Evolutionary conservation across 53 echinoderm and acorn worm genomes (phyloP), one percentile per base, ranked within the genome.

Genomic region (Crossaster papposus): DNA sequence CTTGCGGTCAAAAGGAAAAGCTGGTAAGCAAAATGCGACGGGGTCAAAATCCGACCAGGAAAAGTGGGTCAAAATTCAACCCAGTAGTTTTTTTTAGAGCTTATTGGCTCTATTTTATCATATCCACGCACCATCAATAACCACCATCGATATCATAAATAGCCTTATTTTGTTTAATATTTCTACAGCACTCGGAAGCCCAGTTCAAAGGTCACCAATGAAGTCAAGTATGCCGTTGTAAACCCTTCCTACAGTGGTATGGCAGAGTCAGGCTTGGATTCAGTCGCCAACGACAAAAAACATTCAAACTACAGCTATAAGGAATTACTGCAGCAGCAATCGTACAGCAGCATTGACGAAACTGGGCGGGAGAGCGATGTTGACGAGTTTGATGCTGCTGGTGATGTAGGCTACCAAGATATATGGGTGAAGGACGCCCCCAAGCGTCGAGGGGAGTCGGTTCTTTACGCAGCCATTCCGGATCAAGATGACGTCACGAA

Each of bases 401-500:
- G 36, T 20, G 75, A 1, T 5, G 36, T 64, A 6, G 58, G 1
- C 35, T 28, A 83, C 83, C 83, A 83, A 36, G 82, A 68, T 13
- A 65, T 65, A 50, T 9, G 29, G 23, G 37, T 30, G 38, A 26
- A 24, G 35, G 14, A 2, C 24, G 29, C 82, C 32, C 33, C 17
- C 30, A 80, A 28, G 32, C 54, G 80, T 4, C n/a, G 86, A 22
- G 74, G 58, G 33, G 86, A 86, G 36, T 73, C 76, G 33, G 58
- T 30, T 23, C 87, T 87, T 1, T 87, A 87, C n/a, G 37, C 58
- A 13, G 87, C 75, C 76, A 87, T 87, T 33, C 87, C 87, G 0
- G 87, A 87, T 18, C 75, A 87, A 17, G 76, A 34, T 9, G 76
- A n/a, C 3, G 87, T 44, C 44, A 44, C 50, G 2, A 76, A 87